A percentile compares a stretch with the other conserved stretches of the same genome.
phyloP scores from a whole-genome alignment of 2,888 invertebrate genomes.

The Synanthedon vespiformis region DNA sequence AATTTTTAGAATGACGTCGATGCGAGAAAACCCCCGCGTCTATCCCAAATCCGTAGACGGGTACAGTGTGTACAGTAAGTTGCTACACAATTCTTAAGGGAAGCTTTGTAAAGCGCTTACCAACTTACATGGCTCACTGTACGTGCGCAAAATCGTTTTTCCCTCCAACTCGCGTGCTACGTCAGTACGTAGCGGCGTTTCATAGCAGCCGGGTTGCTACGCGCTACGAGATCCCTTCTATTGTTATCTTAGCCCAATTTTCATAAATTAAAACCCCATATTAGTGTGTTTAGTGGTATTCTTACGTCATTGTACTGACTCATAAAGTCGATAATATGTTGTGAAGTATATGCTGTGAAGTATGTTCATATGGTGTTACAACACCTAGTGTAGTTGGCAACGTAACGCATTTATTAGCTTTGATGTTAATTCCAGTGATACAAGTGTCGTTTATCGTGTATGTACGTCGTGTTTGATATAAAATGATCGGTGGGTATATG shows the following conservation, averaged over 20 bases:
- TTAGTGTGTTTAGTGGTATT: background rate
- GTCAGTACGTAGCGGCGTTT: conserved; percentile 40
- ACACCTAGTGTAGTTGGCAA: background rate
- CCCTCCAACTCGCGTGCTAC: conserved; percentile 31
- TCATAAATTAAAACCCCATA: conserved; percentile 33
- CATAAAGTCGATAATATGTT: background rate
- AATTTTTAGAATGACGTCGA: background rate
- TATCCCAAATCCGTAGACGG: background rate
- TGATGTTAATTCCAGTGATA: background rate
- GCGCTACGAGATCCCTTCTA: conserved; percentile 13
- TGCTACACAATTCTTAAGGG: too few species aligned
- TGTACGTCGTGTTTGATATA: background rate
- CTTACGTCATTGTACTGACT: background rate
- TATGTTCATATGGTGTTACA: background rate
- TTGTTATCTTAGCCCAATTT: conserved; percentile 22
- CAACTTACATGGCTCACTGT: conserved; percentile 8
- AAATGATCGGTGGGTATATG: background rate
- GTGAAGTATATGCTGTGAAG: background rate
- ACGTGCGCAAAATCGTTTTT: conserved; percentile 34
- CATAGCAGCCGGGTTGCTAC: conserved; percentile 27
- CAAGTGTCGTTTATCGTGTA: too few species aligned
- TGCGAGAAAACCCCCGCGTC: background rate
- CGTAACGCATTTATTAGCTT: background rate
- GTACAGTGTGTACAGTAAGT: background rate
- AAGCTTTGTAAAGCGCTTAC: too few species aligned